Conservation (phyloP, 2,888 invertebrate genomes). For the Hedychridium roseum region DNA sequence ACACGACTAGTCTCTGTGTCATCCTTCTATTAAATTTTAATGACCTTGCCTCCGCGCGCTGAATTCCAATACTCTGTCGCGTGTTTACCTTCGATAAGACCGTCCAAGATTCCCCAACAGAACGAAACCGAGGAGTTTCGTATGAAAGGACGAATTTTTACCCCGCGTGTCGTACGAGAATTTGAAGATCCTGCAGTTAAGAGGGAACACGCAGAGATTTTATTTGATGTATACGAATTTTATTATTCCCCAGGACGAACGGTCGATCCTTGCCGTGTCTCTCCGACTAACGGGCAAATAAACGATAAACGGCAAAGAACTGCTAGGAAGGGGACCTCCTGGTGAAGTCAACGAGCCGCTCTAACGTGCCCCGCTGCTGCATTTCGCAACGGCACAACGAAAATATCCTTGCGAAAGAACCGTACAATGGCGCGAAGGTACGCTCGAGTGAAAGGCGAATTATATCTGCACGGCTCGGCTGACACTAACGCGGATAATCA, state of each 20-base stretch:
- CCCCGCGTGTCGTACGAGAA: no score
- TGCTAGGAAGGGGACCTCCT: no score
- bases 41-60: constrained; percentile 14
- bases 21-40: constrained; percentile 26
- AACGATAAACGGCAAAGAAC: no score
- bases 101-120: neutral
- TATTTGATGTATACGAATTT: constrained; percentile 15
- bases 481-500: constrained; percentile 27
- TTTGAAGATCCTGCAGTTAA: no score
- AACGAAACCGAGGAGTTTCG: neutral
- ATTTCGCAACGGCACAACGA: constrained; percentile 41
- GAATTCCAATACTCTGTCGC: constrained; percentile 16
- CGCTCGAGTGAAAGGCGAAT: constrained; percentile 58
- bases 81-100: neutral
- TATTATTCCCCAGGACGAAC: constrained; percentile 32
- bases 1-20: constrained; percentile 19
- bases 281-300: no score
- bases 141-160: no score
- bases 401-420: constrained; percentile 55
- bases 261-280: no score
- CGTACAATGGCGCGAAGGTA: constrained; percentile 47
- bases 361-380: no score
- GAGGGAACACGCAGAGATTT: neutral
- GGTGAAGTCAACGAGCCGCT: no score
- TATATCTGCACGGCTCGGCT: constrained; percentile 23